A percentile compares a stretch with the other conserved stretches of the same genome.
Conservation (phyloP, 2,113 vertebrate species). For the Crotalus helleri region DNA sequence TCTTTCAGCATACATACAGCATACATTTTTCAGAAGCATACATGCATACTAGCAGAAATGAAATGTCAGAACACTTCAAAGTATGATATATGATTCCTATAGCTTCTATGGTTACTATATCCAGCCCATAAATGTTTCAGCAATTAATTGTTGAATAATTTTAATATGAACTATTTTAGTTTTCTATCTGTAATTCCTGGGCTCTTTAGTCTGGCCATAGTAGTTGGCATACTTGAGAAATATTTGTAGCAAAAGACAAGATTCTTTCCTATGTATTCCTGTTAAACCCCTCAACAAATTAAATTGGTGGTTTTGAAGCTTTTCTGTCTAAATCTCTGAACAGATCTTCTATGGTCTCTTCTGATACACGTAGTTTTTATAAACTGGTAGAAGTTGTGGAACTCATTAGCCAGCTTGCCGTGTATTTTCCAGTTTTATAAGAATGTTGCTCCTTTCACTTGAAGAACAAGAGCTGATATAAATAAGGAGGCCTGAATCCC, state of each 20-base stretch:
- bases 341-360: conserved; percentile 73
- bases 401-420: conserved; percentile 73
- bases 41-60: background rate
- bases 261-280: conserved; percentile 68
- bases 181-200: conserved; percentile 35
- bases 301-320: conserved; percentile 76
- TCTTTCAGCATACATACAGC: background rate
- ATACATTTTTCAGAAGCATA: background rate
- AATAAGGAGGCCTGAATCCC: background rate
- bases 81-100: background rate
- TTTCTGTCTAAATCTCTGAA: conserved; percentile 76
- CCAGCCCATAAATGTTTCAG: background rate
- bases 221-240: conserved; percentile 44
- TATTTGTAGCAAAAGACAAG: conserved; percentile 63
- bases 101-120: background rate
- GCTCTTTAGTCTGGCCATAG: conserved; percentile 30
- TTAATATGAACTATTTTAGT: conserved; percentile 22
- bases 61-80: background rate
- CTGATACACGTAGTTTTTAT: conserved; percentile 77
- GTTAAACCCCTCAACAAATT: conserved; percentile 74
- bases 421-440: conserved; percentile 77
- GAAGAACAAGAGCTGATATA: background rate
- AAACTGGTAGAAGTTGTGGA: conserved; percentile 77
- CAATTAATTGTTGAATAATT: conserved; percentile 18
- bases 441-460: conserved; percentile 22